A percentile compares a stretch with the other conserved stretches of the same genome.
These are phyloP conservation scores for Rhagoletis zephyria DNA, from an alignment of 1,140 invertebrate genomes.

Conservation along the genomic window DNA sequence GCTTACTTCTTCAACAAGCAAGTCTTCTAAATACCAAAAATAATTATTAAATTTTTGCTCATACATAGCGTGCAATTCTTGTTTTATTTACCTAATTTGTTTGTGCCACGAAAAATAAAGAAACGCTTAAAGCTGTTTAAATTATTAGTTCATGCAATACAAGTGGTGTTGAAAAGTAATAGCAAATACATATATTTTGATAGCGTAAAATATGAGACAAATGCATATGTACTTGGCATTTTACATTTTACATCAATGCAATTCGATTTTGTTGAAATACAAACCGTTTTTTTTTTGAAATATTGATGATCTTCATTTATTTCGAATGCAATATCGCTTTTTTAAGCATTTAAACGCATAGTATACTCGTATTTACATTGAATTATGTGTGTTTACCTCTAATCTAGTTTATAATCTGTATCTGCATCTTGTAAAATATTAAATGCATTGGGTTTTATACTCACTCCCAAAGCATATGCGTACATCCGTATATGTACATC, in stretches of 20 bases:
- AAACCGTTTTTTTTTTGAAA: no score
- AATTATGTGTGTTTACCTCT: not conserved
- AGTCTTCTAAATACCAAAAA: slow-evolving; percentile 41
- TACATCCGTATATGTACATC: not conserved
- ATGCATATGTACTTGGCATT: no score
- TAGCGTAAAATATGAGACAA: no score
- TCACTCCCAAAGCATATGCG: not conserved
- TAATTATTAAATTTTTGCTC: slow-evolving; percentile 25
- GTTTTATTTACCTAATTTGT: not conserved
- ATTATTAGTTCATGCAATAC: not conserved
- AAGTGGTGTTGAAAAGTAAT: no score
- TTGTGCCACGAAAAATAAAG: slow-evolving; percentile 2
- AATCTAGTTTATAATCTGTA: not conserved
- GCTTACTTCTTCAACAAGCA: not conserved
- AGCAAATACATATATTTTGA: no score
- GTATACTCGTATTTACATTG: not conserved
- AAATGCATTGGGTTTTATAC: not conserved
- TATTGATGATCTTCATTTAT: not conserved
- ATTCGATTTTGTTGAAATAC: no score
- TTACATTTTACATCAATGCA: no score
- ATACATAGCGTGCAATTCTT: slow-evolving; percentile 1
- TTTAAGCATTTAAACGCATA: not conserved
- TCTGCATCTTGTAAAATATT: not conserved
- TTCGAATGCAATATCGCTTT: slow-evolving; percentile 6
- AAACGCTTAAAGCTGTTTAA: slow-evolving; percentile 13